Evolutionary conservation across 2,797 vertebrate species (phyloP), one percentile per base, ranked within the genome.

Genomic region (Vireo griseus): DNA sequence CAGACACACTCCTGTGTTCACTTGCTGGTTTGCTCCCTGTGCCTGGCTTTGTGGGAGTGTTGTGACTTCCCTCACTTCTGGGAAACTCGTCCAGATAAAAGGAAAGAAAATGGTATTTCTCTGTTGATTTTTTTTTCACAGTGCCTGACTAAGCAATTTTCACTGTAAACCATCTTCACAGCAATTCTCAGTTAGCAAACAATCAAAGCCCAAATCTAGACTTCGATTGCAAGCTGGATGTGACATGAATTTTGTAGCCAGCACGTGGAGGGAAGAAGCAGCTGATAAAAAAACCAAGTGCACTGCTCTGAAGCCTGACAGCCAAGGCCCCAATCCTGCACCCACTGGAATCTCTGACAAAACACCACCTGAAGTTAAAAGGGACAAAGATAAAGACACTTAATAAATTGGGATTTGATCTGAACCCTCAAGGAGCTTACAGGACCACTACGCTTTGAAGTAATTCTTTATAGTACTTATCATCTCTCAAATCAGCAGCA

Each of bases 171-270:
- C 76, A 35, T 66, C 82, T 69, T 84, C 91, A 63, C 69, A 91
- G 89, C 85, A 84, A 20, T 76, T 92, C 87, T 83, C 76, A 75
- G 94, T 91, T 73, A 84, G 95, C 89, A 94, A 96, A 93, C 94
- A 97, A 92, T 86, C 25, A 15, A 69, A 94, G 66, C 85, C 72
- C 85, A 90, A 69, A 81, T 54, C 21, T 33, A 42, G 79, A 33
- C 69, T 88, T 88, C 0, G 2, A 72, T 4, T 77, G 61, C 86
- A 48, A 80, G 72, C 76, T 86, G 92, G 84, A 84, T 92, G 95
- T 92, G 92, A 94, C 63, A 40, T 3, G 76, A 94, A 96, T 94
- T 92, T 72, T 48, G 9, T 10, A 81, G 66, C 26, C 84, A 90
- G 73, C 50, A 58, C 21, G 48, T 42, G 69, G 79, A 90, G 58